Evolutionary conservation across 2,888 invertebrate species (phyloP), one percentile per base, ranked within the genome.

Genomic region (Nomada hirtipes): DNA sequence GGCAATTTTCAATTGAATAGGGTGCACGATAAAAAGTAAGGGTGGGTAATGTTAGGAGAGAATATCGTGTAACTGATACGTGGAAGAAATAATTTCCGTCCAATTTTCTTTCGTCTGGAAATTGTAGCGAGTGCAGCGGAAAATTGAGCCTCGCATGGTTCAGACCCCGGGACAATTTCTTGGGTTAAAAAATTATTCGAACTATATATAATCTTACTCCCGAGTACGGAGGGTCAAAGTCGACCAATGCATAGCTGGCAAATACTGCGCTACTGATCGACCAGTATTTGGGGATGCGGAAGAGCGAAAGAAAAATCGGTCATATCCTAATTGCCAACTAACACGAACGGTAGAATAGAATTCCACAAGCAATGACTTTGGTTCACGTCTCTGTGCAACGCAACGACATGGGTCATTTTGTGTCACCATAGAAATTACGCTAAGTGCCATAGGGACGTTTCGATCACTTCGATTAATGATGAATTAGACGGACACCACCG

Each of bases 11-110:
- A 13, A 26, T 23, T 7, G 18, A 29, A 23, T 15, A 2, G 59
- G 42, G 42, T 36, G n/a, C 18, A 26, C 36, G 36, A 36, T n/a
- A 10, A 10, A 53, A 53, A 59, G 11, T 23, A 42, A 44, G 47
- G 60, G 60, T n/a, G 9, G n/a, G 26, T 71, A 68, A 80, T 68
- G 57, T 50, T 26, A 57, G 47, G 44, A 74, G 47, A 74, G 59
- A 75, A 79, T 59, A 76, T 74, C 52, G 70, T 18, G 50, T 79
- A 74, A 85, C 85, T 79, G 82, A 64, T 47, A 44, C 63, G 57
- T 60, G 23, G 15, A 52, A 26, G 26, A 53, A 76, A 65, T 52
- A 55, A 50, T 50, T 26, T 55, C 18, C 18, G 47, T 44, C 36
- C 26, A 29, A 59, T 26, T 52, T 36, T 53, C 80, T 29, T 65